Evolutionary conservation across 2,113 vertebrate genomes (phyloP).

Genomic region (Phoenicopterus ruber): DNA sequence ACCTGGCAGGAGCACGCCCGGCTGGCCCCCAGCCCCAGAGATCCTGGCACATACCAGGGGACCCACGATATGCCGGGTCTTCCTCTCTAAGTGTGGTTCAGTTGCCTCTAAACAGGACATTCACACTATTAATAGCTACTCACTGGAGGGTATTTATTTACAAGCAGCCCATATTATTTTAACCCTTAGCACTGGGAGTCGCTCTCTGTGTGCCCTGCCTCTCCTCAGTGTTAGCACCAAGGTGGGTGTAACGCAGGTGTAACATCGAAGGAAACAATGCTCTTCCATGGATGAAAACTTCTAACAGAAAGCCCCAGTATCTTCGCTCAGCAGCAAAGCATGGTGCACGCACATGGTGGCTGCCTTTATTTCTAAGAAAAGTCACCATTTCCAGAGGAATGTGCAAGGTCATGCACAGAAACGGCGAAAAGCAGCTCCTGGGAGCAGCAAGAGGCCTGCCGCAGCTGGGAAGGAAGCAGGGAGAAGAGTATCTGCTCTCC

Average conservation of each 20-base stretch:
- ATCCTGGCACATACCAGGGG: background rate
- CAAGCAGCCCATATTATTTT: background rate
- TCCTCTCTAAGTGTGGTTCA: background rate
- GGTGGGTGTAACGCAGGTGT: background rate
- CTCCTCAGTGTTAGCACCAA: background rate
- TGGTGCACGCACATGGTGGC: accelerated
- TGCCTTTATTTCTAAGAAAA: background rate
- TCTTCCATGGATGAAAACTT: background rate
- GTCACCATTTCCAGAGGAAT: background rate
- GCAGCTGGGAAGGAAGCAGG: background rate
- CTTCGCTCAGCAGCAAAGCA: background rate
- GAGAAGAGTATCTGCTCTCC: accelerated
- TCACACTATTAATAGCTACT: background rate
- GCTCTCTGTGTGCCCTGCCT: background rate
- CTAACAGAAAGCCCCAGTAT: background rate
- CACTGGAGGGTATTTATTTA: background rate
- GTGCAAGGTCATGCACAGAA: background rate
- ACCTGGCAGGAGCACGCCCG: background rate
- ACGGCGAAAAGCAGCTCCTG: background rate
- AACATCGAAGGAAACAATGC: background rate
- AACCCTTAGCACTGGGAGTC: background rate
- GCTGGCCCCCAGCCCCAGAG: background rate
- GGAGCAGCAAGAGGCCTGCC: background rate
- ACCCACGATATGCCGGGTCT: accelerated
- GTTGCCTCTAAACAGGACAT: background rate